Conservation (phyloP, 2,888 invertebrate species). For the Lordiphosa fenestrarum region DNA sequence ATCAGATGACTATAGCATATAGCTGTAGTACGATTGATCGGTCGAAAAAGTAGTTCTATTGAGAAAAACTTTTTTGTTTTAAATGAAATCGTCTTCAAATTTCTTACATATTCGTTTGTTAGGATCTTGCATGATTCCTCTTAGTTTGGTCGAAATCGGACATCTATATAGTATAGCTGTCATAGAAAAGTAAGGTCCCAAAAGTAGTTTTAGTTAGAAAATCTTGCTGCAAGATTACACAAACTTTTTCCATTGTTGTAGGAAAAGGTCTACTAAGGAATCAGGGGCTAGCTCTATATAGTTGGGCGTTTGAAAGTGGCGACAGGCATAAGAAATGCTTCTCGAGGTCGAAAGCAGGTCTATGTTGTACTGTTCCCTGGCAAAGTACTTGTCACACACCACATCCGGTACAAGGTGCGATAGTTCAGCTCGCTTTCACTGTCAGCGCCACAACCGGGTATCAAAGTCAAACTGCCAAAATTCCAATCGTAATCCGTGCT, state of each 20-base stretch:
- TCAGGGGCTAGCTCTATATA: conserved; percentile 12
- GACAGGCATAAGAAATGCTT: conserved; percentile 31
- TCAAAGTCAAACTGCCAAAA: conserved; percentile 18
- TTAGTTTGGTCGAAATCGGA: no score
- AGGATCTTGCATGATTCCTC: no score
- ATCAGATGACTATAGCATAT: no score
- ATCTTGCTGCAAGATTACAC: no score
- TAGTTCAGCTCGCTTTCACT: conserved; percentile 10
- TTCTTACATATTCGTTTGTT: no score
- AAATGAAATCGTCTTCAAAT: no score
- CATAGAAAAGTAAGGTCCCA: no score
- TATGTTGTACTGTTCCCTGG: conserved; percentile 44
- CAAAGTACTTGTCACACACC: conserved; percentile 32
- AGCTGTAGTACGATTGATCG: no score
- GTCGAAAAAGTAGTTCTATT: no score
- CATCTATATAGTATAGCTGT: no score
- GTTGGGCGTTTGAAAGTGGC: conserved; percentile 21
- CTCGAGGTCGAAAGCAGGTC: conserved; percentile 25
- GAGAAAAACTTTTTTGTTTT: no score
- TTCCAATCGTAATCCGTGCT: conserved; percentile 25
- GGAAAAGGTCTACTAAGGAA: conserved; percentile 22
- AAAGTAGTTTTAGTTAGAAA: no score
- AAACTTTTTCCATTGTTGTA: conserved; percentile 20
- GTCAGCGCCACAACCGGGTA: conserved; percentile 13
- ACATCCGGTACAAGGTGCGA: conserved; percentile 1